Conservation (phyloP, 2,797 vertebrate species). For the Amblyopsis hoosieri region DNA sequence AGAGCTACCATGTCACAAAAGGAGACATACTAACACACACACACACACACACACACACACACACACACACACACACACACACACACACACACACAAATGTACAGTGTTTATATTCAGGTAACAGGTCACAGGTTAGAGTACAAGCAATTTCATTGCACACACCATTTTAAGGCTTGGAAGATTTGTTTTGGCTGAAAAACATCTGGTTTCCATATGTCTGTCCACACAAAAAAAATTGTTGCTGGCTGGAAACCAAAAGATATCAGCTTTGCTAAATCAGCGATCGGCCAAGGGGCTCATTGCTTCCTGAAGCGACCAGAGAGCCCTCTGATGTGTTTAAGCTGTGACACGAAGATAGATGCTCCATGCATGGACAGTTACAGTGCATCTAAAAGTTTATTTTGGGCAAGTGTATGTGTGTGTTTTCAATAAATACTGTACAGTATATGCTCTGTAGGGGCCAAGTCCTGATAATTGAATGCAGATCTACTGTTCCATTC, state of each 20-base stretch:
- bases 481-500: neutral
- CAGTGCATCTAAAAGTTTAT: conserved; percentile 13
- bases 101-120: conserved; percentile 53
- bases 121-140: conserved; percentile 54
- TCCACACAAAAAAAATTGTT: conserved; percentile 44
- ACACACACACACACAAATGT: conserved; percentile 21
- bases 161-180: conserved; percentile 34
- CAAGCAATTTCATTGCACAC: conserved; percentile 54
- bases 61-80: conserved; percentile 26
- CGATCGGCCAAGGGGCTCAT: conserved; percentile 37
- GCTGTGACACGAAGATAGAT: conserved; percentile 28
- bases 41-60: conserved; percentile 21
- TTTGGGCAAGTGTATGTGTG: neutral
- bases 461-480: neutral
- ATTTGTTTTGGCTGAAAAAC: conserved; percentile 54
- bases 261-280: conserved; percentile 48
- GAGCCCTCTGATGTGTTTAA: conserved; percentile 43
- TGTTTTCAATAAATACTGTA: neutral
- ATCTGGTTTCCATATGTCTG: conserved; percentile 72
- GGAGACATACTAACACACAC: neutral
- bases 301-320: conserved; percentile 42
- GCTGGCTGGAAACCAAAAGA: conserved; percentile 52
- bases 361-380: conserved; percentile 2
- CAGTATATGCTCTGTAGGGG: neutral
- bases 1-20: too few species aligned